Conservation (phyloP, 2,797 vertebrate species). For the Pangasius djambal region DNA sequence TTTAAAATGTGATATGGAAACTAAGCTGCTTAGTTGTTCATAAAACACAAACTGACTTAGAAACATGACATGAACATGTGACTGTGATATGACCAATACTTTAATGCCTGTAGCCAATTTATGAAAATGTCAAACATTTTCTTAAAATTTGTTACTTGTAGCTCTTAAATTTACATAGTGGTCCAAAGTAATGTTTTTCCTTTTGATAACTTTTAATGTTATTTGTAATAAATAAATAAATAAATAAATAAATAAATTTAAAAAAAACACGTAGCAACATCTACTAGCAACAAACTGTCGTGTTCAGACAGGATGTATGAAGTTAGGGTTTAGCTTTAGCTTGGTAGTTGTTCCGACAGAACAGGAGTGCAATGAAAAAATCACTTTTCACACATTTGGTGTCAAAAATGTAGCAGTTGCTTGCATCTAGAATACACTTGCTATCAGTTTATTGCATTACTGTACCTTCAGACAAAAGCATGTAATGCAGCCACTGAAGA, state of each 20-base stretch:
- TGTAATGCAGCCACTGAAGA: neutral
- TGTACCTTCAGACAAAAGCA: neutral
- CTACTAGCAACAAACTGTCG: neutral
- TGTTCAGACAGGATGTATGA: neutral
- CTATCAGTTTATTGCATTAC: neutral
- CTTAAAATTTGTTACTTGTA: conserved; percentile 62
- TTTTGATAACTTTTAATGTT: neutral
- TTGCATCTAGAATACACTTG: neutral
- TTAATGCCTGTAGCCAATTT: neutral
- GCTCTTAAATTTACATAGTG: conserved; percentile 50
- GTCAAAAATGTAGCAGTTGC: neutral
- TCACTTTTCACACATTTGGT: neutral
- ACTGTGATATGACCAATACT: neutral
- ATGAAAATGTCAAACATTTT: conserved; percentile 5
- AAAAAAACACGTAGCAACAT: neutral
- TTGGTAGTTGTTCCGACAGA: no score
- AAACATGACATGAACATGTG: conserved; percentile 5
- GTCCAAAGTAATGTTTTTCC: neutral
- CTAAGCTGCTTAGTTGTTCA: neutral
- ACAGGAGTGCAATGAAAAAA: neutral
- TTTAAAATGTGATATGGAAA: neutral
- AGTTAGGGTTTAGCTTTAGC: neutral
- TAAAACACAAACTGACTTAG: neutral
- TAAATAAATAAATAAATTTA: no score
- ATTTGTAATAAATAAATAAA: neutral